Conservation (phyloP, 1,140 invertebrate genomes). For the Melanaphis sacchari region DNA sequence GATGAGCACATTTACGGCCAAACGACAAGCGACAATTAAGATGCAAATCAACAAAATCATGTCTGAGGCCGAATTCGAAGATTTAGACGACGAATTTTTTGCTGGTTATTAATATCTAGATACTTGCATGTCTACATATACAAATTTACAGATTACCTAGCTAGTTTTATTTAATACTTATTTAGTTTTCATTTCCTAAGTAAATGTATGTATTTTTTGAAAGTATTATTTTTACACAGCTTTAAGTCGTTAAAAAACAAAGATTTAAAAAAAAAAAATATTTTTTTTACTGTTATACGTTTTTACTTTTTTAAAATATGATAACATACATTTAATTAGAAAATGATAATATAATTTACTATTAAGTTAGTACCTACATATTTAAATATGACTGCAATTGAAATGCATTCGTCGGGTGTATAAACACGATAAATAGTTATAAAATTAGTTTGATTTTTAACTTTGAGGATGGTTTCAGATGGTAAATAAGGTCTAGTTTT, state of each 20-base stretch:
- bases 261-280: background rate
- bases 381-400: too few relatives aligned
- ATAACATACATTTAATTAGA: background rate
- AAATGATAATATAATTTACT: background rate
- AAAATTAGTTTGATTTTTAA: too few relatives aligned
- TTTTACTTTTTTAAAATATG: background rate
- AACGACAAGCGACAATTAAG: background rate
- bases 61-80: constrained; percentile 33
- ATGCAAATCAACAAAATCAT: constrained; percentile 30
- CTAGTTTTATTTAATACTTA: background rate
- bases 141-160: background rate
- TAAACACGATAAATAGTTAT: too few relatives aligned
- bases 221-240: background rate
- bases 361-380: background rate
- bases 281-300: background rate
- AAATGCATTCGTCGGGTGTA: too few relatives aligned
- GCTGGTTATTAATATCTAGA: background rate
- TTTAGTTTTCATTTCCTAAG: background rate
- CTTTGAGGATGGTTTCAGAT: too few relatives aligned
- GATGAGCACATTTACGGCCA: constrained; percentile 23
- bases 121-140: background rate
- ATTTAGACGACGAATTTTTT: constrained; percentile 32
- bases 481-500: too few relatives aligned
- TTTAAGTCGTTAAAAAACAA: background rate
- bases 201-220: background rate